These are phyloP conservation scores for Seladonia tumulorum DNA, from an alignment of 2,888 invertebrate genomes.

Conservation along the genomic window DNA sequence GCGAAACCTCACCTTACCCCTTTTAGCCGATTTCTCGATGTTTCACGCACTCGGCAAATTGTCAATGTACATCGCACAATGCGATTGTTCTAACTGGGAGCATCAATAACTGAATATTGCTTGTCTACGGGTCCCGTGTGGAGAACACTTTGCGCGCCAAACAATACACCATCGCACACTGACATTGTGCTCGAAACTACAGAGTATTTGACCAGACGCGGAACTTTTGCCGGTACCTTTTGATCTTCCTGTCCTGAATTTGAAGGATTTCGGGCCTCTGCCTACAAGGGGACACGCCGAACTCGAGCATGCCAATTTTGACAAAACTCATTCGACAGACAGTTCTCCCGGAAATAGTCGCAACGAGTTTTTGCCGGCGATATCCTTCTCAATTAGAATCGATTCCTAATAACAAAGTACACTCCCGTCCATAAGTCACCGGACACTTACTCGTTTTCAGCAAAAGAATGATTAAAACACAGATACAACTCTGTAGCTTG, in stretches of 20 bases:
- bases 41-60: neutral
- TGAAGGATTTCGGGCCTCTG: neutral
- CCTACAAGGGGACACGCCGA: neutral
- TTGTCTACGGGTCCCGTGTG: neutral
- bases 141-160: neutral
- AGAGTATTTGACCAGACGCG: constrained; percentile 11
- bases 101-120: constrained; percentile 1
- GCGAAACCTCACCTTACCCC: neutral
- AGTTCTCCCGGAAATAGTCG: neutral
- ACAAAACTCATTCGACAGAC: neutral
- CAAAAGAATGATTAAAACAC: no score
- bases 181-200: constrained; percentile 6
- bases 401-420: no score
- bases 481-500: no score
- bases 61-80: neutral
- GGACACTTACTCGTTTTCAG: no score
- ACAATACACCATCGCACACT: neutral
- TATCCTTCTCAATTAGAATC: no score
- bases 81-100: neutral
- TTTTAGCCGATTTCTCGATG: neutral
- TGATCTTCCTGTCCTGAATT: neutral
- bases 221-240: constrained; percentile 7
- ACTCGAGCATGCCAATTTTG: neutral
- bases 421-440: no score
- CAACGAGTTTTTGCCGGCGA: neutral